These are phyloP conservation scores for Drosophila parvula DNA, from an alignment of 1,140 invertebrate genomes.

Conservation along the genomic window DNA sequence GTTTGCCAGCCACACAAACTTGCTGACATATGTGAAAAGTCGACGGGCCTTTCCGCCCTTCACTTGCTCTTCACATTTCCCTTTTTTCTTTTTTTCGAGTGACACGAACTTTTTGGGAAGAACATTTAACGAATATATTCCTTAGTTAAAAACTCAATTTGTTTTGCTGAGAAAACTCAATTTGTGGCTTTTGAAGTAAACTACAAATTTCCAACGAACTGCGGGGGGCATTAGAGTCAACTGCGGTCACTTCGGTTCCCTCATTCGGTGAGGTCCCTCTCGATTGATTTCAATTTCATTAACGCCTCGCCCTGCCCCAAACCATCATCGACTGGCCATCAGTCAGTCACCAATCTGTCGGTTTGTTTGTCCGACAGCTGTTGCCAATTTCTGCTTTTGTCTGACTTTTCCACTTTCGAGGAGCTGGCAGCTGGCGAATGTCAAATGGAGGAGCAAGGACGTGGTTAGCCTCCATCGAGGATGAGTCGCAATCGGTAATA, in stretches of 20 bases:
- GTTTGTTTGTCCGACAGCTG: slow-evolving; percentile 47
- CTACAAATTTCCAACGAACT: slow-evolving; percentile 26
- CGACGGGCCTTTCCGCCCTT: slow-evolving; percentile 17
- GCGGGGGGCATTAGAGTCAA: slow-evolving; percentile 6
- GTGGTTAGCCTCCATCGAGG: neutral
- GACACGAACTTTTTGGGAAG: slow-evolving; percentile 46
- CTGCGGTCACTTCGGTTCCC: slow-evolving; percentile 25
- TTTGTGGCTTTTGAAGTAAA: slow-evolving; percentile 47
- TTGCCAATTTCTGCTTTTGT: slow-evolving; percentile 48
- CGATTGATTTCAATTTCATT: slow-evolving; percentile 80
- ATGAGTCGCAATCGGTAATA: neutral
- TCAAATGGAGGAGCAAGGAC: neutral
- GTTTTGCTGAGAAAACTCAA: slow-evolving; percentile 45
- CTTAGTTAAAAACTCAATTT: slow-evolving; percentile 67
- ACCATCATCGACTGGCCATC: neutral
- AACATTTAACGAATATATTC: slow-evolving; percentile 58
- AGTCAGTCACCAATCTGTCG: slow-evolving; percentile 35
- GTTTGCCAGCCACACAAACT: slow-evolving; percentile 70
- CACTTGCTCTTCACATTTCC: slow-evolving; percentile 3
- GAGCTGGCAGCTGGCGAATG: slow-evolving; percentile 30
- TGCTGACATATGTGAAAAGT: slow-evolving; percentile 66
- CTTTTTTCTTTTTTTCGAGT: slow-evolving; percentile 26
- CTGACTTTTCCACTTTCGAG: slow-evolving; percentile 5
- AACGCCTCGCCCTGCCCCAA: slow-evolving; percentile 47
- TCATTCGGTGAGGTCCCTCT: slow-evolving; percentile 3